Evolutionary conservation across 2,113 vertebrate genomes (phyloP).

Genomic region (Sylvietta virens): DNA sequence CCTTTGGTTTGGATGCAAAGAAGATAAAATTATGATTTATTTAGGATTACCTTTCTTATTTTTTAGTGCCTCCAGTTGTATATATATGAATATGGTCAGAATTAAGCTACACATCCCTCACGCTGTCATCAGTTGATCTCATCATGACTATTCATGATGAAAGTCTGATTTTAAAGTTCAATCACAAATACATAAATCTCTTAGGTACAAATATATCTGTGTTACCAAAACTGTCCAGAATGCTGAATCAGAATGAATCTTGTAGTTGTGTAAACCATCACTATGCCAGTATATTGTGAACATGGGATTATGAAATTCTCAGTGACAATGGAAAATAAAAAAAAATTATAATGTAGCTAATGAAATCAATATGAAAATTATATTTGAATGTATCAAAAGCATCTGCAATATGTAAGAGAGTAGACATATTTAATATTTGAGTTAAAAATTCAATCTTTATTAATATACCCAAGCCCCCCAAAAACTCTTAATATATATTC

Average conservation of each 20-base stretch:
- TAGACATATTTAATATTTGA: background rate
- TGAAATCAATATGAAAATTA: background rate
- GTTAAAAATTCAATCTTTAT: background rate
- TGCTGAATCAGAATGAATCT: background rate
- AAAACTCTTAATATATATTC: background rate
- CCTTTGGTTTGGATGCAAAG: background rate
- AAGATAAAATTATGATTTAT: background rate
- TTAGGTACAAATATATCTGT: background rate
- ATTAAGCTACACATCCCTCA: background rate
- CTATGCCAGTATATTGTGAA: background rate
- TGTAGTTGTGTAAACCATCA: background rate
- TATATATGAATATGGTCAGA: background rate
- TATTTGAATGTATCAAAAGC: background rate
- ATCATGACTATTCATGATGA: background rate
- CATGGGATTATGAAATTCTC: background rate
- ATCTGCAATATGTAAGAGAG: background rate
- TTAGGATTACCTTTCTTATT: background rate
- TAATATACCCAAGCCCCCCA: background rate
- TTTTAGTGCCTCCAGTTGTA: background rate
- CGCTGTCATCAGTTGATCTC: background rate
- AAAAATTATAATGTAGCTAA: background rate
- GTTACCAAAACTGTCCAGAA: background rate
- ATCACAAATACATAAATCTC: background rate
- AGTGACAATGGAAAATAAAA: background rate
- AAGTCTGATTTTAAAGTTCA: background rate